Conservation (phyloP, 2,797 vertebrate genomes). For the Gymnothorax reevesii region DNA sequence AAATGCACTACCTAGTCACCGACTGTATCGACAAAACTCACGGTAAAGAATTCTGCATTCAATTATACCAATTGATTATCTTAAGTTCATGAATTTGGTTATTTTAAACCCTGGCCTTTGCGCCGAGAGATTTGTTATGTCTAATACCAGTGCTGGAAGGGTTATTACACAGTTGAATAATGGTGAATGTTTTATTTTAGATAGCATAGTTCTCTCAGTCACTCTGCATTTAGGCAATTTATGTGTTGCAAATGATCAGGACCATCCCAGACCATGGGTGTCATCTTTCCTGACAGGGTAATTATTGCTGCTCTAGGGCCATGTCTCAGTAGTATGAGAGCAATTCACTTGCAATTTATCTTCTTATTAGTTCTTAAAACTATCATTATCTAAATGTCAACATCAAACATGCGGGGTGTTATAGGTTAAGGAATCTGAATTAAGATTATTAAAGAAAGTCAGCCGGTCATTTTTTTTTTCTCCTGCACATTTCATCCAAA, state of each 20-base stretch:
- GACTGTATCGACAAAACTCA: no score
- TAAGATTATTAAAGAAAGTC: not conserved
- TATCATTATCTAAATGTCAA: not conserved
- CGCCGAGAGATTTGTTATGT: no score
- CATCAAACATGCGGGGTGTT: not conserved
- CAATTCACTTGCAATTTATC: not conserved
- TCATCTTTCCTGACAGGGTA: not conserved
- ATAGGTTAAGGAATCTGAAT: not conserved
- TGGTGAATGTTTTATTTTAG: not conserved
- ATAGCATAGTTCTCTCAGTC: not conserved
- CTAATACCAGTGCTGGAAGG: not conserved
- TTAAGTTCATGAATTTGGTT: not conserved
- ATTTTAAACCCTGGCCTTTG: not conserved
- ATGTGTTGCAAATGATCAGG: not conserved
- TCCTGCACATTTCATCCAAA: not conserved
- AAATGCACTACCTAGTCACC: no score
- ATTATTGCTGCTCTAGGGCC: not conserved
- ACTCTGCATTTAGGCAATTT: not conserved
- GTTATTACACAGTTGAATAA: not conserved
- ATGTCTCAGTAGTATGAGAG: not conserved
- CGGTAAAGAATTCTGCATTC: no score
- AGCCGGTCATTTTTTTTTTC: not conserved
- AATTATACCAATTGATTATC: not conserved
- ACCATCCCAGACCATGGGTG: not conserved
- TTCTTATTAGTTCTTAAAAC: not conserved